Conservation (phyloP, 2,797 vertebrate species). For the Lagorchestes hirsutus region DNA sequence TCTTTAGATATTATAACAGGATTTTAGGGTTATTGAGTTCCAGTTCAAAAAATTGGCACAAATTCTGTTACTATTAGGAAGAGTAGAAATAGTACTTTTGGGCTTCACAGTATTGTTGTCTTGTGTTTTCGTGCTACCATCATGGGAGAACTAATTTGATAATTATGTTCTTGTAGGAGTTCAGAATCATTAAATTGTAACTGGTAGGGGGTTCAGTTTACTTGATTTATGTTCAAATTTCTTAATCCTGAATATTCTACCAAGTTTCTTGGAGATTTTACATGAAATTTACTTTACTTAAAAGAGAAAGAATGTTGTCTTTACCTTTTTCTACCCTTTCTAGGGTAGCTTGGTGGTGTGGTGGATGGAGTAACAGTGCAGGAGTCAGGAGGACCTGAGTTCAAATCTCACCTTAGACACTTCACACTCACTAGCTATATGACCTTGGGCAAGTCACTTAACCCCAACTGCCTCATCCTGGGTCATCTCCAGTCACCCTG, state of each 20-base stretch:
- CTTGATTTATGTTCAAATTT: slow-evolving; percentile 26
- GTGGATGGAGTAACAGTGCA: too few relatives aligned
- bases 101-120: slow-evolving; percentile 21
- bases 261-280: slow-evolving; percentile 22
- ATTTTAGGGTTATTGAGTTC: slow-evolving; percentile 33
- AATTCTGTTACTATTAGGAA: slow-evolving; percentile 20
- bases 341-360: not conserved
- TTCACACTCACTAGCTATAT: too few relatives aligned
- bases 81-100: slow-evolving; percentile 43
- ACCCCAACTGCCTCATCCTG: too few relatives aligned
- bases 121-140: slow-evolving; percentile 37
- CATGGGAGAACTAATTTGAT: slow-evolving; percentile 35
- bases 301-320: slow-evolving; percentile 38
- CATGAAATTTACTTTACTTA: not conserved
- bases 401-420: too few relatives aligned
- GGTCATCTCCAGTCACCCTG: too few relatives aligned
- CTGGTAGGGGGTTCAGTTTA: not conserved
- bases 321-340: not conserved
- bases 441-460: too few relatives aligned
- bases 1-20: slow-evolving; percentile 5
- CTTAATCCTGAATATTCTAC: not conserved
- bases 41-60: slow-evolving; percentile 23
- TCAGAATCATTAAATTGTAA: not conserved
- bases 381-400: too few relatives aligned
- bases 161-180: not conserved